Evolutionary conservation across 2,888 invertebrate genomes (phyloP).

Genomic region (Coelopa pilipes): DNA sequence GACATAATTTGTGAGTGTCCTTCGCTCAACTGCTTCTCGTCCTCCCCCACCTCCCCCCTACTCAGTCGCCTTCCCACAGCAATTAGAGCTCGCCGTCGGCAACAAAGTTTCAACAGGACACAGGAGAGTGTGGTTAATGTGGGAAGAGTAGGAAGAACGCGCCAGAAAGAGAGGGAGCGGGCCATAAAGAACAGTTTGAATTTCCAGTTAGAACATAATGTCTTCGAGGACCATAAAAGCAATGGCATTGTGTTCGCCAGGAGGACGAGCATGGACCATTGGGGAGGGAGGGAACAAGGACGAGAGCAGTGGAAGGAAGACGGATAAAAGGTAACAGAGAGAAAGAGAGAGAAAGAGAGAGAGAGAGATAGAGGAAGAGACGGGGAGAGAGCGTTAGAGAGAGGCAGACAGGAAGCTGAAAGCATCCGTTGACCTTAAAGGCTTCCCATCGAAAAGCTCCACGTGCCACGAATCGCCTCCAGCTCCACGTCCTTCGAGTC

Average conservation of each 20-base stretch:
- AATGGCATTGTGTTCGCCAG: neutral
- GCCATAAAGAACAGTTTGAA: neutral
- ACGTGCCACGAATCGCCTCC: too few relatives aligned
- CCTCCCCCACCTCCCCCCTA: neutral
- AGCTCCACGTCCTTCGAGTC: too few relatives aligned
- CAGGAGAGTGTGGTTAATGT: neutral
- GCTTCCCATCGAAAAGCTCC: too few relatives aligned
- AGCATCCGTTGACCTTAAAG: too few relatives aligned
- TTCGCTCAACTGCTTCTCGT: conserved; percentile 5
- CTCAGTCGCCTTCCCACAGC: conserved; percentile 18
- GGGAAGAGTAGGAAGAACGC: conserved; percentile 3
- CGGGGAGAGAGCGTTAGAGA: too few relatives aligned
- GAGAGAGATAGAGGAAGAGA: too few relatives aligned
- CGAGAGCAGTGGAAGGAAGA: too few relatives aligned
- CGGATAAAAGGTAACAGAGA: too few relatives aligned
- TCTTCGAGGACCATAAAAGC: conserved; percentile 21
- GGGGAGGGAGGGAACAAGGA: too few relatives aligned
- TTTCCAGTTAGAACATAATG: neutral
- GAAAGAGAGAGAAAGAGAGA: too few relatives aligned
- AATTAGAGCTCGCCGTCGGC: conserved; percentile 32
- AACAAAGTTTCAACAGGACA: conserved; percentile 21
- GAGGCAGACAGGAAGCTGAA: too few relatives aligned
- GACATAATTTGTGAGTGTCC: conserved; percentile 31
- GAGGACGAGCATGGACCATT: too few relatives aligned
- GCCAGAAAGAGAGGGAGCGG: neutral